Evolutionary conservation across 1,140 invertebrate species (phyloP), one percentile per base, ranked within the genome.

Genomic region (Oryctes rhinoceros): DNA sequence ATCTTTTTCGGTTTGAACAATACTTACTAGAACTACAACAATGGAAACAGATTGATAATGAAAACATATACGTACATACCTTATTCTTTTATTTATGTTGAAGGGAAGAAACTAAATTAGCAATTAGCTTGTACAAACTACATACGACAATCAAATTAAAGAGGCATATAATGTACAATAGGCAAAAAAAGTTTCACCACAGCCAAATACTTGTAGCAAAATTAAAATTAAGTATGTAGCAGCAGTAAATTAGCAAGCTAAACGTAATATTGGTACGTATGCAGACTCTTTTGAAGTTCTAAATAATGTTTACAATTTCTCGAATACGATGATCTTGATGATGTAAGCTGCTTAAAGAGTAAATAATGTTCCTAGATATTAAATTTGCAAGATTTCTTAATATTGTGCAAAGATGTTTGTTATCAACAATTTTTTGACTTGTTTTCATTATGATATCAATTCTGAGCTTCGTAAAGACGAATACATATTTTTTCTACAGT

Each of bases 181-280:
- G 35, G 7, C 20, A 71, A 71, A 71, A 13, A 35, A 24, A 30
- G 4, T 20, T 11, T 71, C 24, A 24, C 35, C 15, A 71, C 20
- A 71, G 24, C 20, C 24, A 35, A 30, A 71, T 10, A 71, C 9
- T 71, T 71, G 24, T 24, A 71, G 65, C 35, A 20, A 4, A 20
- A 35, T 24, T 1, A 47, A 24, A 77, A 77, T 18, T 48, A 77
- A 37, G 11, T 48, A 77, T 48, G 7, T 15, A 30, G 20, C 24
- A 47, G 76, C 44, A 77, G 37, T 39, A 77, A 53, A 1, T 18
- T 18, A 77, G 24, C n/a, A 47, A 77, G 76, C 48, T 39, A 7
- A 9, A 48, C 44, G 13, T 47, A 77, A 76, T 24, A n/a, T 18
- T 18, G 15, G 5, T 18, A 30, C n/a, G 18, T 20, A 37, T 48